Evolutionary conservation across 2,888 invertebrate genomes (phyloP).

Genomic region (Cheilosia variabilis): DNA sequence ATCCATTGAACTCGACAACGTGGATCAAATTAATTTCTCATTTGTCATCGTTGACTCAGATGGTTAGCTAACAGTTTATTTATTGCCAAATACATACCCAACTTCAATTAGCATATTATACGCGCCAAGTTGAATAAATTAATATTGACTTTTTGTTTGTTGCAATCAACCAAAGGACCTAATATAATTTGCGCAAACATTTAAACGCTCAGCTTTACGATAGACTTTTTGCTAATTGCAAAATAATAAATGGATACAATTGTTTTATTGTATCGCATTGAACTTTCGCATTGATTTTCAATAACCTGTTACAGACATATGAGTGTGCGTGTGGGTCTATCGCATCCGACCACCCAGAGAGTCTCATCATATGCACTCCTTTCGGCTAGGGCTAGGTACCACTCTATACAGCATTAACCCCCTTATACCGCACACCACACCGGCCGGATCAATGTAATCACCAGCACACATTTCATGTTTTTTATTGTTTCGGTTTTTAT

Average conservation of each 20-base stretch:
- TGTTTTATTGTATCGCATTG: conserved; percentile 1
- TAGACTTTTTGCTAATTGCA: conserved; percentile 22
- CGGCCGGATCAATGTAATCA: conserved; percentile 27
- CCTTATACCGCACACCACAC: no score
- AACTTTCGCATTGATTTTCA: conserved; percentile 10
- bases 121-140: background rate
- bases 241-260: conserved; percentile 13
- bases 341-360: background rate
- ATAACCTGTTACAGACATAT: conserved; percentile 5
- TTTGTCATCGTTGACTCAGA: conserved; percentile 3
- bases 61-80: background rate
- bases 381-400: conserved; percentile 17
- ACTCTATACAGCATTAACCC: background rate
- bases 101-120: no score
- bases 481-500: conserved; percentile 4
- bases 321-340: background rate
- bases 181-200: background rate
- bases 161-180: background rate
- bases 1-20: background rate
- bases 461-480: conserved; percentile 34
- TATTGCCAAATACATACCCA: background rate
- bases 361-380: conserved; percentile 25
- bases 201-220: background rate
- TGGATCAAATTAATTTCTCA: conserved; percentile 2
- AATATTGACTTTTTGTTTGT: conserved; percentile 7